Evolutionary conservation across 2,888 invertebrate genomes (phyloP).

Genomic region (Cryptophagus acutangulus): DNA sequence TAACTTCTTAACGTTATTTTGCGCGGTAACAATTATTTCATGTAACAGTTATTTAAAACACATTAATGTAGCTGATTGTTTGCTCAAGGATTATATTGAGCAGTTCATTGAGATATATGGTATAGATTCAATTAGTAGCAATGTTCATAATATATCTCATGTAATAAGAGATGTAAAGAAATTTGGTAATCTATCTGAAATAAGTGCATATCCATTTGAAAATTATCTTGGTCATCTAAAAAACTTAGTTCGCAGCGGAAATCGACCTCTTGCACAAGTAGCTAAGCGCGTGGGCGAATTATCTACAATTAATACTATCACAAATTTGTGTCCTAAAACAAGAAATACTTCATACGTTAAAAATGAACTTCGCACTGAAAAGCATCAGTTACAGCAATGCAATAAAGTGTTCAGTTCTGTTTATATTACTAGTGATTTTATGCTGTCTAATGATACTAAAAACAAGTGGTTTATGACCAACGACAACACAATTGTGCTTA

Average conservation of each 20-base stretch:
- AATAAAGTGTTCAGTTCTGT: not conserved
- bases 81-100: slow-evolving; percentile 10
- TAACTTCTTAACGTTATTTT: slow-evolving; percentile 10
- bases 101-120: slow-evolving; percentile 29
- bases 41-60: not conserved
- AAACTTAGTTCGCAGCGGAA: slow-evolving; percentile 16
- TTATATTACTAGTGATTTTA: not conserved
- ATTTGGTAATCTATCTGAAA: slow-evolving; percentile 31
- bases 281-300: slow-evolving; percentile 17
- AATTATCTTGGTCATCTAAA: slow-evolving; percentile 29
- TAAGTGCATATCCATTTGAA: slow-evolving; percentile 37
- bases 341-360: not conserved
- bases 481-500: slow-evolving; percentile 12
- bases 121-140: slow-evolving; percentile 30
- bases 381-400: not conserved
- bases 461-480: slow-evolving; percentile 21
- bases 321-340: slow-evolving; percentile 7
- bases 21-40: slow-evolving; percentile 3
- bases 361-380: not conserved
- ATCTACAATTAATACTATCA: slow-evolving; percentile 2
- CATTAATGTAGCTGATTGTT: slow-evolving; percentile 5
- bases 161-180: slow-evolving; percentile 30
- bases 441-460: slow-evolving; percentile 17
- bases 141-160: slow-evolving; percentile 37
- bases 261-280: slow-evolving; percentile 17